phyloP scores from a whole-genome alignment of 2,888 invertebrate species.

The Oscheius sp. region DNA sequence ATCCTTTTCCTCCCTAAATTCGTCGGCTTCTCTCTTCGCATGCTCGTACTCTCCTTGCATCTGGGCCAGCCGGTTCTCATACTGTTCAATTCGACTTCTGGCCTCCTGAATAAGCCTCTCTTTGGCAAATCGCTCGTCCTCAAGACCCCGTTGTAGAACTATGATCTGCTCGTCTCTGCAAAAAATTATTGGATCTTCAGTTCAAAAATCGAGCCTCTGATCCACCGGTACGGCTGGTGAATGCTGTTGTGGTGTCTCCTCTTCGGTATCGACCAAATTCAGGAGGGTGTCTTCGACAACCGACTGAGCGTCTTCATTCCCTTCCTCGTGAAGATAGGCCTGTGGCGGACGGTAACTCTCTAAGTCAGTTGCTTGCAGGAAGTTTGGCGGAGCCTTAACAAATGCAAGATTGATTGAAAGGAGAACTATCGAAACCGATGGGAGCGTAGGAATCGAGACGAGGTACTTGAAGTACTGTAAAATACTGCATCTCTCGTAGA shows the following conservation, averaged over 20 bases:
- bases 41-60: constrained; percentile 70
- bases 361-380: constrained; percentile 86
- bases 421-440: constrained; percentile 80
- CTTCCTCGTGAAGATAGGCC: constrained; percentile 75
- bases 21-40: constrained; percentile 67
- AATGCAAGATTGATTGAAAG: background rate
- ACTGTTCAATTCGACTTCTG: constrained; percentile 71
- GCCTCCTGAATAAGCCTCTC: constrained; percentile 59
- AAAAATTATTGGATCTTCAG: background rate
- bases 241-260: constrained; percentile 44
- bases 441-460: constrained; percentile 90
- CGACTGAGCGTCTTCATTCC: constrained; percentile 57
- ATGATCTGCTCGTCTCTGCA: constrained; percentile 56
- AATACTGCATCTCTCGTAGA: constrained; percentile 91
- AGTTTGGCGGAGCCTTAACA: constrained; percentile 87
- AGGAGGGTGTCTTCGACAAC: constrained; percentile 66
- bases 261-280: constrained; percentile 47
- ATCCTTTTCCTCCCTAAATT: constrained; percentile 59
- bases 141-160: constrained; percentile 48
- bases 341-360: constrained; percentile 93
- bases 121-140: constrained; percentile 60
- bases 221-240: constrained; percentile 45
- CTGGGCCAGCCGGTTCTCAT: constrained; percentile 73
- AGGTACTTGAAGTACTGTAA: constrained; percentile 97
- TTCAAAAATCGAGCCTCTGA: constrained; percentile 35